Percentiles rank a stretch among this genome's conserved stretches.
phyloP scores from a whole-genome alignment of 2,113 vertebrate genomes.

The Podiceps cristatus region DNA sequence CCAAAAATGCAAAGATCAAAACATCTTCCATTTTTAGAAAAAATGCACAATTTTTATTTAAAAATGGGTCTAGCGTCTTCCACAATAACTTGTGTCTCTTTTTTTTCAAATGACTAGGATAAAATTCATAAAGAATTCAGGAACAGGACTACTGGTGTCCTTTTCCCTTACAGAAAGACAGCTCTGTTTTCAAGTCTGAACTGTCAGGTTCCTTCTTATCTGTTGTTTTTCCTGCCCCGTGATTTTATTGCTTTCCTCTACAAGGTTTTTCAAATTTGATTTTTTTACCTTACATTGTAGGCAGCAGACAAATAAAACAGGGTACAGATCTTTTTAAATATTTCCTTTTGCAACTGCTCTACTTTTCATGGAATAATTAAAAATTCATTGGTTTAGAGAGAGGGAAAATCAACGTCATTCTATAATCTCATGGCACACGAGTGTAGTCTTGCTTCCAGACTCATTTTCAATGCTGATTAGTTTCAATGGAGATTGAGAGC shows the following conservation, averaged over 20 bases:
- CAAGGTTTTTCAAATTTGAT: not conserved
- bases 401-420: not conserved
- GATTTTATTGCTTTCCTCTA: not conserved
- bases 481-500: not conserved
- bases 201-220: not conserved
- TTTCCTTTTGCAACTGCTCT: not conserved
- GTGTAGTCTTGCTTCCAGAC: not conserved
- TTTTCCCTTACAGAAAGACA: not conserved
- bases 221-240: not conserved
- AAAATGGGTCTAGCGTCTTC: not conserved
- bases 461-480: not conserved
- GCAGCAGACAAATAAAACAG: not conserved
- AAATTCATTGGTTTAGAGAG: not conserved
- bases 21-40: not conserved
- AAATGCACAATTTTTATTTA: not conserved
- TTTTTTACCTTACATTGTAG: not conserved
- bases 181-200: not conserved
- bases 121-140: not conserved
- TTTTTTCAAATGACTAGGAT: not conserved
- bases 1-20: not conserved
- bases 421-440: not conserved
- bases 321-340: not conserved
- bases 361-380: not conserved
- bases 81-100: not conserved
- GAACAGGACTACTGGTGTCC: not conserved